These are phyloP conservation scores for Cotesia chilonis DNA, from an alignment of 1,140 invertebrate genomes.

Conservation along the genomic window DNA sequence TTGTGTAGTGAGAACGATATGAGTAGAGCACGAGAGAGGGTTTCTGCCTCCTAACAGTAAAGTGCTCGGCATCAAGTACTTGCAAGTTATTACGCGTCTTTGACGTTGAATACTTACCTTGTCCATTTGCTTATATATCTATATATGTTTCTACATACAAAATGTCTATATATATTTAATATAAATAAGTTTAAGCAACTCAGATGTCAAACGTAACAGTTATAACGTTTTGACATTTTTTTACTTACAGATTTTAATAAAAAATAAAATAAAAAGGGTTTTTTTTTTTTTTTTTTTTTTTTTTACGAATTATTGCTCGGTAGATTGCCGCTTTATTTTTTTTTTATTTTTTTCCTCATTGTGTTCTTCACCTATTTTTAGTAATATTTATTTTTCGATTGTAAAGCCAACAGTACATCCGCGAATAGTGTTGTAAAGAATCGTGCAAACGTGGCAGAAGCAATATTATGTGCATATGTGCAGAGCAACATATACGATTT, in stretches of 20 bases:
- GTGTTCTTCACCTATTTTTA: no score
- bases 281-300: neutral
- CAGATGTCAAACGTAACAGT: neutral
- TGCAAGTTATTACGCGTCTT: constrained; percentile 51
- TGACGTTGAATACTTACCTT: constrained; percentile 48
- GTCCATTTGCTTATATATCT: constrained; percentile 25
- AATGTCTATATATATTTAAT: constrained; percentile 26
- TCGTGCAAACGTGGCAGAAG: constrained; percentile 18
- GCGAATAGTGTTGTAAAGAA: constrained; percentile 19
- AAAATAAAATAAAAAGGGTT: no score
- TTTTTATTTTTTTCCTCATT: neutral
- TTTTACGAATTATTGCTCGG: neutral
- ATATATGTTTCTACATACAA: constrained; percentile 14
- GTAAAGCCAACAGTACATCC: neutral
- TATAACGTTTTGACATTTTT: neutral
- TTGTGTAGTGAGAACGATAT: neutral
- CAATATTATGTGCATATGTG: constrained; percentile 22
- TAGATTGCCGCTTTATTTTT: neutral
- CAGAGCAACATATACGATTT: constrained; percentile 16
- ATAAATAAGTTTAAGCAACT: no score
- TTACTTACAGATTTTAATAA: neutral
- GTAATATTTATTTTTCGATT: neutral
- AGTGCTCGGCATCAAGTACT: constrained; percentile 41
- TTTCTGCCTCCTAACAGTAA: constrained; percentile 16
- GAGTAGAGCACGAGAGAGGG: constrained; percentile 9